Conservation (phyloP, 2,797 vertebrate species). For the Gadopsis bispinosus region DNA sequence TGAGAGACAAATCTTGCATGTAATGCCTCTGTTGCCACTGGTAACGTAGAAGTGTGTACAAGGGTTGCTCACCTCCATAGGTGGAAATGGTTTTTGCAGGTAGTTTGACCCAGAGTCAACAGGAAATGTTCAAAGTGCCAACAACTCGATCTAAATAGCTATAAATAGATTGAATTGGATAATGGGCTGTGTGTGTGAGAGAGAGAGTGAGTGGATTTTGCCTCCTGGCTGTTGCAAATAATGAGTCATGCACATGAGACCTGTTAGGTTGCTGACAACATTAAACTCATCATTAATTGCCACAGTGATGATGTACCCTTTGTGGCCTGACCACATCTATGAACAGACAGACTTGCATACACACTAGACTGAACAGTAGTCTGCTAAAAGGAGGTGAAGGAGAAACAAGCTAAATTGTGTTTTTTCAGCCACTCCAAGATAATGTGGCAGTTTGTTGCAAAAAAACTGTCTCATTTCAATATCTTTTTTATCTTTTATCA, state of each 20-base stretch:
- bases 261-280: conserved; percentile 73
- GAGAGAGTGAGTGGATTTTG: conserved; percentile 4
- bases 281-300: conserved; percentile 78
- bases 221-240: conserved; percentile 74
- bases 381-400: conserved; percentile 14
- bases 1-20: not conserved
- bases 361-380: not conserved
- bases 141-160: conserved; percentile 23
- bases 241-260: conserved; percentile 68
- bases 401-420: conserved; percentile 33
- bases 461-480: conserved; percentile 14
- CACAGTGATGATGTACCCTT: conserved; percentile 66
- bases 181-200: conserved; percentile 23
- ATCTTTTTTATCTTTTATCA: not conserved
- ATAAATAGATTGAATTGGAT: conserved; percentile 34
- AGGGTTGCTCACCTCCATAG: not conserved
- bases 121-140: conserved; percentile 30
- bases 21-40: not conserved
- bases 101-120: not conserved
- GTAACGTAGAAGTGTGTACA: not conserved
- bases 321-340: conserved; percentile 43
- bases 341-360: conserved; percentile 16
- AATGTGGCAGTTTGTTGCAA: conserved; percentile 43
- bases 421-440: conserved; percentile 29
- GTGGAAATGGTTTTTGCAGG: not conserved